A percentile compares a stretch with the other conserved stretches of the same genome.
Conservation (phyloP, 2,113 vertebrate species). For the Corythornis madagascariensis region DNA sequence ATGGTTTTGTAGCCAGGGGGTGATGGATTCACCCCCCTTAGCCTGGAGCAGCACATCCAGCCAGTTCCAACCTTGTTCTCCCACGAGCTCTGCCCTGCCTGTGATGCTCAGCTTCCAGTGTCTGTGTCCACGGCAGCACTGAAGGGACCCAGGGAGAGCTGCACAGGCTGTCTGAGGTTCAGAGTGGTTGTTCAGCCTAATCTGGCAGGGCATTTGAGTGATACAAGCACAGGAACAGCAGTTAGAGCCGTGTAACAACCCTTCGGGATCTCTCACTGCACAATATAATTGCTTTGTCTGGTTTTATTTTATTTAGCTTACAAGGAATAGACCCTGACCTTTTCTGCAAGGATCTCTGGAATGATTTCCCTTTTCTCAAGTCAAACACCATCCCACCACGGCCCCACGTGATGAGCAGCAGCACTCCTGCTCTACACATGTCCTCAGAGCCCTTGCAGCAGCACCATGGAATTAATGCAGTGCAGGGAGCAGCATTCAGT, state of each 20-base stretch:
- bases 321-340: not conserved
- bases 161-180: not conserved
- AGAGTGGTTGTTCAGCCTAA: not conserved
- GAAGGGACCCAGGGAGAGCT: not conserved
- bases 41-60: not conserved
- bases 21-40: rapidly evolving
- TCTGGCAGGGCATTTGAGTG: not conserved
- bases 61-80: not conserved
- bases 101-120: not conserved
- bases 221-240: not conserved
- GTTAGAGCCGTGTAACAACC: not conserved
- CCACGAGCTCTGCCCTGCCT: not conserved
- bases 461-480: not conserved
- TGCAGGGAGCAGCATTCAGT: not conserved
- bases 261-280: not conserved
- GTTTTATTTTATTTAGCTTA: not conserved
- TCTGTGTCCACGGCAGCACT: not conserved
- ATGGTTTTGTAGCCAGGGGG: not conserved
- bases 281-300: not conserved
- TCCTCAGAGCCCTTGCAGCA: not conserved
- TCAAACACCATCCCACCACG: not conserved
- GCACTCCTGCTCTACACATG: not conserved
- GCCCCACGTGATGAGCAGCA: not conserved
- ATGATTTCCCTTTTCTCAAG: not conserved
- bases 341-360: not conserved